Percentiles rank a stretch among this genome's conserved stretches.
These are phyloP conservation scores for Macquaria ambigua DNA, from an alignment of 2,113 vertebrate genomes.

Conservation along the genomic window DNA sequence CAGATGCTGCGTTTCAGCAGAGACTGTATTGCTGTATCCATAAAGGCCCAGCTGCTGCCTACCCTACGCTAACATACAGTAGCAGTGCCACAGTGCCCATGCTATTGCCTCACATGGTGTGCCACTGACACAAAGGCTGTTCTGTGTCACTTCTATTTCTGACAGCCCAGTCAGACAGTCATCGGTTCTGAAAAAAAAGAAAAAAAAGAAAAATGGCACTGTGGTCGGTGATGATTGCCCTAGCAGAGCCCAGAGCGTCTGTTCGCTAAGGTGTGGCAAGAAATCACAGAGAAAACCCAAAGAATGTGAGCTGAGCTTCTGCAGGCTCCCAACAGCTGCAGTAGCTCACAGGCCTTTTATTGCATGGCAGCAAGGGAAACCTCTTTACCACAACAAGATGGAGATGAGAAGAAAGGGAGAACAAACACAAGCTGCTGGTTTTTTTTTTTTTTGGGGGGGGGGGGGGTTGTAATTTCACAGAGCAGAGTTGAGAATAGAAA, in stretches of 20 bases:
- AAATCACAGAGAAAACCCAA: slow-evolving; percentile 73
- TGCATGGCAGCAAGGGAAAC: slow-evolving; percentile 62
- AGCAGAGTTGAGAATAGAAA: slow-evolving; percentile 27
- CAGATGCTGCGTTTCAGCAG: slow-evolving; percentile 21
- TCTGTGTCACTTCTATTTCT: slow-evolving; percentile 76
- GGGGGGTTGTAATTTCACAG: slow-evolving; percentile 6
- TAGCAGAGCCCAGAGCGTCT: slow-evolving; percentile 75
- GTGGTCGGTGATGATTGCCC: slow-evolving; percentile 73
- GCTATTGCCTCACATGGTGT: slow-evolving; percentile 60
- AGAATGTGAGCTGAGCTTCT: slow-evolving; percentile 74
- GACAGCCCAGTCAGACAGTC: slow-evolving; percentile 76
- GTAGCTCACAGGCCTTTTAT: slow-evolving; percentile 65
- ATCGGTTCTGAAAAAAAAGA: slow-evolving; percentile 33
- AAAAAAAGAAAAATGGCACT: slow-evolving; percentile 44
- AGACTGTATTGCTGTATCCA: slow-evolving; percentile 10
- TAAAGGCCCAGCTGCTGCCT: slow-evolving; percentile 29
- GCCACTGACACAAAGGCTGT: slow-evolving; percentile 71
- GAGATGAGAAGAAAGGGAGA: slow-evolving; percentile 58
- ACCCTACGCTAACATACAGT: slow-evolving; percentile 12
- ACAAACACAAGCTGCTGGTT: slow-evolving; percentile 17
- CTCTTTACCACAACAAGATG: slow-evolving; percentile 66
- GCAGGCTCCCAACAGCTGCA: slow-evolving; percentile 72
- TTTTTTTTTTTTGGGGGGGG: background rate
- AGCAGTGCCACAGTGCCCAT: slow-evolving; percentile 46
- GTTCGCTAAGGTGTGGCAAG: slow-evolving; percentile 74